These are phyloP conservation scores for Drosophila neocordata DNA, from an alignment of 1,140 invertebrate genomes.

Conservation along the genomic window DNA sequence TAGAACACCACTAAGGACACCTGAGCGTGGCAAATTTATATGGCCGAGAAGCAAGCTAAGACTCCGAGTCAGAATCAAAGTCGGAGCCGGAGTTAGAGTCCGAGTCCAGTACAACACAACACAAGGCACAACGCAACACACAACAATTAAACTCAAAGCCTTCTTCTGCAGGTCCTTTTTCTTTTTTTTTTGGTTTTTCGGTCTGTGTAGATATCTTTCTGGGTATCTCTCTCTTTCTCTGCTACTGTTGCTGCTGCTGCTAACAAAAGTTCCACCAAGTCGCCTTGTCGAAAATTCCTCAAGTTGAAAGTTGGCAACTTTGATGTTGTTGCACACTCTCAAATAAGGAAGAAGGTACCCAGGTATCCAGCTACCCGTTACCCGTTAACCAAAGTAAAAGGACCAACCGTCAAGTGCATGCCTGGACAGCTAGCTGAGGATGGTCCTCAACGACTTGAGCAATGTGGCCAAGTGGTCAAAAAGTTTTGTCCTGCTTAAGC, in stretches of 20 bases:
- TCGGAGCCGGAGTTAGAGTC: neutral
- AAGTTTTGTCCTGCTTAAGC: constrained; percentile 50
- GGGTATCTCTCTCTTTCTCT: constrained; percentile 45
- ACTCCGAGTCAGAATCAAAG: neutral
- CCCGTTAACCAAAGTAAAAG: constrained; percentile 23
- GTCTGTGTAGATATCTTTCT: constrained; percentile 37
- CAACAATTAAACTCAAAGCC: constrained; percentile 69
- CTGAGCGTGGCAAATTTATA: constrained; percentile 56
- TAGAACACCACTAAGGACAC: constrained; percentile 81
- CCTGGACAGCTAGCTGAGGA: constrained; percentile 56
- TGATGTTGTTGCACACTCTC: constrained; percentile 60
- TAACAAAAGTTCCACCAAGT: constrained; percentile 72
- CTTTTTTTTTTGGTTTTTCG: constrained; percentile 10
- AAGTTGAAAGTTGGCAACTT: constrained; percentile 78
- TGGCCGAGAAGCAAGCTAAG: constrained; percentile 12
- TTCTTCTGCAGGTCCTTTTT: constrained; percentile 4
- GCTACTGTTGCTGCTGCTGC: too few species aligned
- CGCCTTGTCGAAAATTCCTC: constrained; percentile 79
- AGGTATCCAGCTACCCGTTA: neutral
- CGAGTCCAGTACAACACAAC: neutral
- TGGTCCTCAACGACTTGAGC: constrained; percentile 13
- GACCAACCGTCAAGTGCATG: constrained; percentile 65
- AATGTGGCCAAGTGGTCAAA: constrained; percentile 49
- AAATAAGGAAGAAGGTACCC: neutral
- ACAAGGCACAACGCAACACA: constrained; percentile 52